Conservation (phyloP, 2,888 invertebrate species). For the Diadromus collaris region DNA sequence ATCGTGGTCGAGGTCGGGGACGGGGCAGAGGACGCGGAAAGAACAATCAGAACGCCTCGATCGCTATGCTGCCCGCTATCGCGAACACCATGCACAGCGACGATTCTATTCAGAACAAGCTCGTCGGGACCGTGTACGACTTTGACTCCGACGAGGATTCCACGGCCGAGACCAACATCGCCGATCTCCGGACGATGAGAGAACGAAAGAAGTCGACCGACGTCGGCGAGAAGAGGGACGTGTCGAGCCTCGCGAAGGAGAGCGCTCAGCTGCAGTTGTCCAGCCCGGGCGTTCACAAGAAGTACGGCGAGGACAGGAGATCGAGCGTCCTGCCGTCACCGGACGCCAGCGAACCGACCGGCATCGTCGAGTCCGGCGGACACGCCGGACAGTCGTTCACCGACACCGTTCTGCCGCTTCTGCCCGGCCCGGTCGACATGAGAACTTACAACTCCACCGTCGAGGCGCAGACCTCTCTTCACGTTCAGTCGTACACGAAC, state of each 20-base stretch:
- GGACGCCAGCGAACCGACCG: conserved; percentile 64
- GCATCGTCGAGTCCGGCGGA: conserved; percentile 66
- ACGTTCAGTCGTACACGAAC: conserved; percentile 84
- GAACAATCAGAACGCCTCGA: conserved; percentile 65
- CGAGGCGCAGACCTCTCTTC: conserved; percentile 82
- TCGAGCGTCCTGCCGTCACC: conserved; percentile 71
- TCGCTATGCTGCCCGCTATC: conserved; percentile 64
- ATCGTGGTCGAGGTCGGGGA: conserved; percentile 76
- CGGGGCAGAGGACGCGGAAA: conserved; percentile 80
- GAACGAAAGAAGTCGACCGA: conserved; percentile 90
- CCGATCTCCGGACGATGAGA: conserved; percentile 89
- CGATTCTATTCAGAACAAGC: conserved; percentile 89
- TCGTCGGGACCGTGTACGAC: conserved; percentile 94
- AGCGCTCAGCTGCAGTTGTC: conserved; percentile 55
- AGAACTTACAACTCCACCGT: conserved; percentile 88
- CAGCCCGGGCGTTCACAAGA: conserved; percentile 69
- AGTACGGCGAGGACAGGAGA: conserved; percentile 72
- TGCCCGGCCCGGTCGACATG: conserved; percentile 95
- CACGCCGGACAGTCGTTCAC: conserved; percentile 80
- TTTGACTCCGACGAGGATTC: conserved; percentile 93
- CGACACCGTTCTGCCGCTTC: conserved; percentile 86
- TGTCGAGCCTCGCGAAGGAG: conserved; percentile 59
- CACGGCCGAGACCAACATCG: conserved; percentile 86
- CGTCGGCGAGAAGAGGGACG: conserved; percentile 69
- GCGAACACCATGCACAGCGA: conserved; percentile 80